A percentile compares a stretch with the other conserved stretches of the same genome.
Conservation (phyloP, 2,113 vertebrate genomes). For the Hirundichthys speculiger region DNA sequence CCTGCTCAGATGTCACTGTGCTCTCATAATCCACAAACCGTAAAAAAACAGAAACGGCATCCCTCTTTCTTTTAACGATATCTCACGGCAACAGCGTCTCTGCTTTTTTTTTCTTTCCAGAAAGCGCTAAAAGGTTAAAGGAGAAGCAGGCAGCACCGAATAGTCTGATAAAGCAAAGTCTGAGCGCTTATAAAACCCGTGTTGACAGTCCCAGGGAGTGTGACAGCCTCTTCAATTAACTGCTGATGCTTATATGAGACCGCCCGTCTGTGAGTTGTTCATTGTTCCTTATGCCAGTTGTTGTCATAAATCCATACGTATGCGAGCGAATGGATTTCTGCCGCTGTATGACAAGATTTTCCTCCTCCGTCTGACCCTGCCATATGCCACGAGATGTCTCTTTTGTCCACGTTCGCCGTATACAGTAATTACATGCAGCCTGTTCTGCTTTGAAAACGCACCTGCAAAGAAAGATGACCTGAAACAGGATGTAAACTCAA, state of each 20-base stretch:
- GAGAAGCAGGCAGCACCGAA: conserved; percentile 56
- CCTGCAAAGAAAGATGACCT: conserved; percentile 47
- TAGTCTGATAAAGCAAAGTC: conserved; percentile 72
- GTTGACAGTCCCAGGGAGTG: conserved; percentile 66
- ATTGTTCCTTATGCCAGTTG: conserved; percentile 70
- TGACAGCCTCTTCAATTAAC: conserved; percentile 77
- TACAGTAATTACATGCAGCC: conserved; percentile 56
- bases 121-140: conserved; percentile 58
- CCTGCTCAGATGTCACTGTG: background rate
- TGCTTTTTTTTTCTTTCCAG: conserved; percentile 4
- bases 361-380: conserved; percentile 67
- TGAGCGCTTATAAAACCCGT: conserved; percentile 61
- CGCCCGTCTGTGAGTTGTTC: conserved; percentile 70
- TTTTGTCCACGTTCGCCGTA: conserved; percentile 61
- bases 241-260: conserved; percentile 70
- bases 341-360: conserved; percentile 61
- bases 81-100: conserved; percentile 25
- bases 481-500: conserved; percentile 20
- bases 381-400: conserved; percentile 69
- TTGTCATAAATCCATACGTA: conserved; percentile 74
- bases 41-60: background rate
- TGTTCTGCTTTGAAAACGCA: conserved; percentile 45
- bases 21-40: background rate
- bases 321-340: conserved; percentile 65
- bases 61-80: no score